Evolutionary conservation across 2,113 vertebrate species (phyloP).

Genomic region (Alligator mississippiensis): DNA sequence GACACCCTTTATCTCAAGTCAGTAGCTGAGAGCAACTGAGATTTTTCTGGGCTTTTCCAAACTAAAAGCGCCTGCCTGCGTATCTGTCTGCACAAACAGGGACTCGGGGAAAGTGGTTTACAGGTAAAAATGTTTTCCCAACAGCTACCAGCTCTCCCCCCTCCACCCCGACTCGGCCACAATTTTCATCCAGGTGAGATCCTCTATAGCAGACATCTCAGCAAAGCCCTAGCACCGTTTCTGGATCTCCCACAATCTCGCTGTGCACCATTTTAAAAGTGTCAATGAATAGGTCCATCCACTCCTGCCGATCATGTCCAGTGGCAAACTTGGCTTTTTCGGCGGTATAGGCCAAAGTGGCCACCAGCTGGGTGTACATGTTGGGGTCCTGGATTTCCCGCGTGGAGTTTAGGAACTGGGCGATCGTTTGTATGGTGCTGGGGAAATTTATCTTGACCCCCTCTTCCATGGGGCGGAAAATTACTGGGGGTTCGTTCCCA

Average conservation of each 20-base stretch:
- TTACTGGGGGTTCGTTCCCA: constrained; percentile 82
- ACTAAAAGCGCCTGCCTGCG: neutral
- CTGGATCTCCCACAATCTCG: constrained; percentile 92
- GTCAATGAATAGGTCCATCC: constrained; percentile 96
- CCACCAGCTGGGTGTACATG: constrained; percentile 89
- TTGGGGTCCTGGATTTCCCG: constrained; percentile 84
- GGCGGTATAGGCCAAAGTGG: constrained; percentile 95
- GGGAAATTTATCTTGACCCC: constrained; percentile 87
- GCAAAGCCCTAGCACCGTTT: constrained; percentile 87
- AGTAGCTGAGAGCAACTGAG: accelerated
- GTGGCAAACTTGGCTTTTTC: constrained; percentile 95
- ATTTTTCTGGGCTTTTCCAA: neutral
- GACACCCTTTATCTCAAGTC: neutral
- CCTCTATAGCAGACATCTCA: constrained; percentile 54
- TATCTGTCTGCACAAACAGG: neutral
- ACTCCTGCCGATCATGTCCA: constrained; percentile 90
- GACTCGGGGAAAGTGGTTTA: neutral
- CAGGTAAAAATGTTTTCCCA: neutral
- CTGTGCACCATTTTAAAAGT: constrained; percentile 96
- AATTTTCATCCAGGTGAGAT: accelerated
- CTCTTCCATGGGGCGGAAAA: constrained; percentile 90
- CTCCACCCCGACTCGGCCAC: neutral
- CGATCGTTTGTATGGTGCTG: constrained; percentile 89
- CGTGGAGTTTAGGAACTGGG: constrained; percentile 88
- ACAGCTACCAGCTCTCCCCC: neutral